These are phyloP conservation scores for Drosophila stalkeri DNA, from an alignment of 2,888 invertebrate genomes.

Conservation along the genomic window DNA sequence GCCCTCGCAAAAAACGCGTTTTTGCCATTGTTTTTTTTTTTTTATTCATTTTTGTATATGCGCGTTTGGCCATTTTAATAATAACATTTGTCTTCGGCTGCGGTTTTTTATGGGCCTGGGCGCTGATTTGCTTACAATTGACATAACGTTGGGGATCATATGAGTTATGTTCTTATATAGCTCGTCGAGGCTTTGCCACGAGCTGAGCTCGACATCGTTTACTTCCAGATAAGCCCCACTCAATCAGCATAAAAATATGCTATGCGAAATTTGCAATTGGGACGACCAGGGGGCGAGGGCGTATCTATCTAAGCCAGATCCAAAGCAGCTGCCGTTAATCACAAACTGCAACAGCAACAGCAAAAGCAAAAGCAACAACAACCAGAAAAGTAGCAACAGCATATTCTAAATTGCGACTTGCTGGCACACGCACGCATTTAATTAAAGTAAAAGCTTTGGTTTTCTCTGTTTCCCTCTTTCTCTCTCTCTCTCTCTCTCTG, in stretches of 20 bases:
- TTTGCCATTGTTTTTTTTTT: slow-evolving; percentile 56
- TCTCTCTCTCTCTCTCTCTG: slow-evolving; percentile 19
- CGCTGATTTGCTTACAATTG: slow-evolving; percentile 79
- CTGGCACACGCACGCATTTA: slow-evolving; percentile 74
- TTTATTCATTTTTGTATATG: slow-evolving; percentile 47
- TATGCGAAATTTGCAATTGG: slow-evolving; percentile 31
- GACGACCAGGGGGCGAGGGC: background rate
- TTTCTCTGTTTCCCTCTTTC: slow-evolving; percentile 32
- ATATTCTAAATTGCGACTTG: slow-evolving; percentile 67
- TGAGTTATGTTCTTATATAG: slow-evolving; percentile 68
- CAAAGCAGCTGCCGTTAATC: slow-evolving; percentile 69
- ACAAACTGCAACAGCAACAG: slow-evolving; percentile 59
- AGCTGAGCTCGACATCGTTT: slow-evolving; percentile 15
- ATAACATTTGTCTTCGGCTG: slow-evolving; percentile 75
- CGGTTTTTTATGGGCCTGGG: slow-evolving; percentile 59
- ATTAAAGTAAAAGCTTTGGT: slow-evolving; percentile 77
- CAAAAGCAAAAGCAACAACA: background rate
- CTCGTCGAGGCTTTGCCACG: slow-evolving; percentile 50
- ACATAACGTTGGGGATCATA: slow-evolving; percentile 69
- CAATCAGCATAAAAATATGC: slow-evolving; percentile 76
- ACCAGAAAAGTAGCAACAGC: slow-evolving; percentile 32
- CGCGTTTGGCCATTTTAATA: slow-evolving; percentile 67
- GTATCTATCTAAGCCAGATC: slow-evolving; percentile 17
- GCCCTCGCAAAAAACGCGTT: slow-evolving; percentile 44
- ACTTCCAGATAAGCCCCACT: slow-evolving; percentile 71